Evolutionary conservation across 2,113 vertebrate species (phyloP), one percentile per base, ranked within the genome.

Genomic region (Menura novaehollandiae): DNA sequence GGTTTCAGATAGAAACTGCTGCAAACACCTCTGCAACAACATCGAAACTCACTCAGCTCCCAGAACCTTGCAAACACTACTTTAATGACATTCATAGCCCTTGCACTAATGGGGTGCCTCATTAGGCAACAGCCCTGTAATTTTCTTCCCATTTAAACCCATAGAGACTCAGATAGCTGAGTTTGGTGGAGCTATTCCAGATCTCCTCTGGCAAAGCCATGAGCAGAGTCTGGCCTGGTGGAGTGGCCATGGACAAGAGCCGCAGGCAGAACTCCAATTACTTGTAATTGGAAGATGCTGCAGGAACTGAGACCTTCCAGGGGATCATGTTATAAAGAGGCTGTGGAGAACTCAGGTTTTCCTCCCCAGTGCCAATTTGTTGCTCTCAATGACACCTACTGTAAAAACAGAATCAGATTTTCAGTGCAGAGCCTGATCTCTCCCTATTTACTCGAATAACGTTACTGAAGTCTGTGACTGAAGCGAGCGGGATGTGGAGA

Each of bases 281-380:
- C 60, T 85, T 75, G 73, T 72, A 89, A 91, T 32, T 95, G 89
- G 84, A 91, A 94, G 87, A 89, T n/a, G 66, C 80, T 75, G 80
- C 66, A 87, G 44, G 91, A 72, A 80, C 73, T 30, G 68, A 87
- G 73, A 84, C 69, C 66, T 95, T 92, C 84, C 91, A 95, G 56
- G 66, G 47, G 55, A 87, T 60, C 56, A 22, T 15, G 28, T 63
- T 49, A 67, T 56, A 59, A 84, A 47, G 60, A 63, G 52, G 32
- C 46, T 55, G 44, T 49, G 69, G 56, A 95, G 74, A 91, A 87
- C 3, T 2, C 49, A 85, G 60, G 27, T 56, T 75, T 67, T 87
- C 66, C 49, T 68, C 56, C 46, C 41, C 32, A 37, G 44, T 26
- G 69, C 49, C 53, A 52, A 44, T 87, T 2, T 78, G 32, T 24